These are phyloP conservation scores for Eurosta solidaginis DNA, from an alignment of 1,140 invertebrate species.

Conservation along the genomic window DNA sequence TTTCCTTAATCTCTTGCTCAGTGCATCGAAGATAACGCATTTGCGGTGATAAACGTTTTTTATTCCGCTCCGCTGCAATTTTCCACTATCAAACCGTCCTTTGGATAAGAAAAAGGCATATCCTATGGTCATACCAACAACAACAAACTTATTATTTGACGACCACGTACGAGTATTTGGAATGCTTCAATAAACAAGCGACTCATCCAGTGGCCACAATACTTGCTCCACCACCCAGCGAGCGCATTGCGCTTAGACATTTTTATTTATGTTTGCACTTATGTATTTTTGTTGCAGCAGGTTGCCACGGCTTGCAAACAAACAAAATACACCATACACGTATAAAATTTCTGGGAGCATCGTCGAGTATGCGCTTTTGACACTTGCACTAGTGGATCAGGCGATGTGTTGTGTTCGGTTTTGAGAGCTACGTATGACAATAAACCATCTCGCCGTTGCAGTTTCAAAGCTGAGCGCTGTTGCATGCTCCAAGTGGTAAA, in stretches of 20 bases:
- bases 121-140: not conserved
- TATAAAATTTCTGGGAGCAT: not conserved
- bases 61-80: not conserved
- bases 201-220: not conserved
- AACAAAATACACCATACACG: not conserved
- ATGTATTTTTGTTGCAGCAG: not conserved
- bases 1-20: not conserved
- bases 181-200: constrained; percentile 1
- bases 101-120: not conserved
- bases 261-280: not conserved
- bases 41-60: not conserved
- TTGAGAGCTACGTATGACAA: not conserved
- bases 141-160: not conserved
- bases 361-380: constrained; percentile 4
- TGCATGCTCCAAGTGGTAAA: not conserved
- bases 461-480: not conserved
- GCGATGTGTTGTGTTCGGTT: not conserved
- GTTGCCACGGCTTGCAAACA: not conserved
- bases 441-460: too few species aligned
- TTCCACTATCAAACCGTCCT: constrained; percentile 8
- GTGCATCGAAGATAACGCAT: not conserved
- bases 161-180: not conserved
- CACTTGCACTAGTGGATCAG: not conserved
- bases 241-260: not conserved
- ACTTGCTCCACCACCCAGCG: too few species aligned